A percentile compares a stretch with the other conserved stretches of the same genome.
phyloP scores from a whole-genome alignment of 2,113 vertebrate species.

The Athene noctua region DNA sequence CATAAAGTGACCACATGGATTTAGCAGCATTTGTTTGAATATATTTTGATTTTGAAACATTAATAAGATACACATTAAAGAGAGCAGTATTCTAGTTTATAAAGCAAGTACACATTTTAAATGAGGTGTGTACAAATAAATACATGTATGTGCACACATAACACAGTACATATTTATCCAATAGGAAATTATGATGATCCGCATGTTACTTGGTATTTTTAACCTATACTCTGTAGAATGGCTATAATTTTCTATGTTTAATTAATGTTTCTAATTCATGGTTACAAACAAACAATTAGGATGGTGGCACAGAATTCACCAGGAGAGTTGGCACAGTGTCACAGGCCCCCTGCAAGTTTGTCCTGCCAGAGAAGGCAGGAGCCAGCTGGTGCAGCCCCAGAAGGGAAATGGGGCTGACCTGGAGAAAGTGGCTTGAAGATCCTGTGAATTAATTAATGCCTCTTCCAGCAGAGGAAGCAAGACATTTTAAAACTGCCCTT shows the following conservation, averaged over 20 bases:
- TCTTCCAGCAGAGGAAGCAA: slow-evolving; percentile 12
- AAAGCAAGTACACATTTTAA: neutral
- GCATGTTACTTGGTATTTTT: neutral
- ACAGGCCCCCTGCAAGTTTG: neutral
- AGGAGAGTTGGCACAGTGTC: neutral
- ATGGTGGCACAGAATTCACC: neutral
- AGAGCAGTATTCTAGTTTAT: neutral
- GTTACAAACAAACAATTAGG: neutral
- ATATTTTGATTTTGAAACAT: neutral
- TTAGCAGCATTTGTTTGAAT: neutral
- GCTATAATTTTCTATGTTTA: neutral
- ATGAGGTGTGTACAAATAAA: neutral
- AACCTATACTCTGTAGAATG: neutral
- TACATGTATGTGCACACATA: neutral
- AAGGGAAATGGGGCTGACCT: slow-evolving; percentile 26
- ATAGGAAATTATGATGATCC: neutral
- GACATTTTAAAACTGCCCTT: slow-evolving; percentile 20
- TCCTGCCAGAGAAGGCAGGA: neutral
- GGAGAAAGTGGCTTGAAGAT: slow-evolving; percentile 21
- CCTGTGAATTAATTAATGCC: slow-evolving; percentile 40
- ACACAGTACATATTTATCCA: neutral
- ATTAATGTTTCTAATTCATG: neutral
- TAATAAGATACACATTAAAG: neutral
- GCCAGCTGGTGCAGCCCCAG: slow-evolving; percentile 33
- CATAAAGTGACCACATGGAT: neutral